Evolutionary conservation across 2,888 invertebrate genomes (phyloP), one percentile per base, ranked within the genome.

Genomic region (Heliconius cydno): DNA sequence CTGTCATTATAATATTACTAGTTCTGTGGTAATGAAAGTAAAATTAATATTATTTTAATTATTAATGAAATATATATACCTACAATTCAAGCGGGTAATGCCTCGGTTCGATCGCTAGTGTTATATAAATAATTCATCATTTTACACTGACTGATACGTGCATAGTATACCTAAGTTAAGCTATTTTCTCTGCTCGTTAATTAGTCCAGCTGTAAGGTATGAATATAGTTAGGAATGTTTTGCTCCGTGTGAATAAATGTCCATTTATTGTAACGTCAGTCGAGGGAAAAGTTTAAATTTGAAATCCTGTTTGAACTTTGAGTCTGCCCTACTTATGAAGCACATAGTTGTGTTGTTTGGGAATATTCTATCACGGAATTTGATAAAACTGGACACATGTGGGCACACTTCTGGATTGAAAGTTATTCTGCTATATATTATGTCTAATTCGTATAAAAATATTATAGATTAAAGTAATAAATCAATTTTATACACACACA

Each of bases 241-340:
- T 79, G 77, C 77, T 85, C 83, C 84, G 83, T 82, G 84, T 86
- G 85, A 85, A 86, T 86, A 84, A 86, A 82, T 84, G 86, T 85
- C 84, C 85, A 85, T 84, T 85, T 85, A 83, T 83, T 84, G 86
- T 83, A 82, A 80, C 78, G 80, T 76, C 79, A 82, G 79, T 83
- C 83, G 83, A 83, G 83, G 83, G 83, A 83, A 85, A 83, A 82
- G 83, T 84, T 84, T 84, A 79, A 79, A 84, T 84, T 84, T 80
- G 80, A 79, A 83, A 84, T 83, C 83, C 83, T 84, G 82, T 84
- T 84, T 83, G 80, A 84, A 83, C 83, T 84, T 82, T 77, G 78
- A 76, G 80, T 80, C 72, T 81, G 80, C 74, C 80, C 82, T 83
- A 82, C 82, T 84, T 82, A 83, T 80, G 81, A 80, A 75, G 79